phyloP scores from a whole-genome alignment of 2,888 invertebrate species.

The Colletes collaris region DNA sequence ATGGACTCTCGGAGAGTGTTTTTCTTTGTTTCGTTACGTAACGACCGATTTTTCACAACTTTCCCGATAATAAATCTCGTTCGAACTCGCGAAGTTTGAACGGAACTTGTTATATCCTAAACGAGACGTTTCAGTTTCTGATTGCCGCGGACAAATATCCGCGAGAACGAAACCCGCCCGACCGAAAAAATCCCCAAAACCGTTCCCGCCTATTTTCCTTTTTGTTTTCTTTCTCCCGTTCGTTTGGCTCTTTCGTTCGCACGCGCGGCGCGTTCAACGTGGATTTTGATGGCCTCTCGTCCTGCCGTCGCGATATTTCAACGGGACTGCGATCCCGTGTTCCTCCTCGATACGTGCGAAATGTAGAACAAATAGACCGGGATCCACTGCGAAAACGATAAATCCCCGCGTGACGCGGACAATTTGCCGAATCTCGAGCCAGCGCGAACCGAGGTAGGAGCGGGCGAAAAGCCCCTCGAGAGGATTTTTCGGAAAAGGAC shows the following conservation, averaged over 20 bases:
- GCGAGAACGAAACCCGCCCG: constrained; percentile 31
- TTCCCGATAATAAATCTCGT: too few relatives aligned
- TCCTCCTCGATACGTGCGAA: constrained; percentile 51
- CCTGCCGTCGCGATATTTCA: constrained; percentile 26
- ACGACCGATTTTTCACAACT: too few relatives aligned
- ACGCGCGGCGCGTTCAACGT: constrained; percentile 11
- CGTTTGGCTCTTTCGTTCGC: not conserved
- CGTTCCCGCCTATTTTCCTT: constrained; percentile 6
- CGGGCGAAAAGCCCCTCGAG: not conserved
- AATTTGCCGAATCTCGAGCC: constrained; percentile 63
- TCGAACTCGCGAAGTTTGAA: too few relatives aligned
- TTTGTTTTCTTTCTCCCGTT: not conserved
- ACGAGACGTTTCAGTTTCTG: too few relatives aligned
- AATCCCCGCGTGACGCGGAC: constrained; percentile 55
- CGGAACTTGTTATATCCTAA: too few relatives aligned
- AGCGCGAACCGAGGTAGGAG: constrained; percentile 4
- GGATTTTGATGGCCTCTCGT: constrained; percentile 41
- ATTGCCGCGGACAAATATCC: not conserved
- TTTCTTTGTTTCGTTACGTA: too few relatives aligned
- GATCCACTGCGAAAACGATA: constrained; percentile 62
- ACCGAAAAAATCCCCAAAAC: constrained; percentile 18
- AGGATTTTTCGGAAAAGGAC: not conserved
- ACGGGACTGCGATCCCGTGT: constrained; percentile 1
- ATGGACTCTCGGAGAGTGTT: too few relatives aligned
- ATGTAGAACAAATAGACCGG: constrained; percentile 66